Base-by-base conservation (phyloP, 2,113 vertebrate species). In the Mola mola region DNA sequence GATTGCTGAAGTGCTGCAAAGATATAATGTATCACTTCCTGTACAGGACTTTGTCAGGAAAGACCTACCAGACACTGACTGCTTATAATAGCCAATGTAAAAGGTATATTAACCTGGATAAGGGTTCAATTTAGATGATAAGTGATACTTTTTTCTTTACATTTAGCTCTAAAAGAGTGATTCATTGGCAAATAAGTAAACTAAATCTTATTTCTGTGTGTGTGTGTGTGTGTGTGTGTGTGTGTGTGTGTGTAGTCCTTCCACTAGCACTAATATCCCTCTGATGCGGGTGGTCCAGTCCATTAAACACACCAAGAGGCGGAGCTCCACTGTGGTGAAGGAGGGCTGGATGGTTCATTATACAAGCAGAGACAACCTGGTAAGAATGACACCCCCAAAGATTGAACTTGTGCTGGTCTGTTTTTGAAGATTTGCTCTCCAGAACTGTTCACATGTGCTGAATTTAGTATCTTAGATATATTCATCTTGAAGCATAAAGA, bases 341-440 rank as follows among this genome's bases (percentile, higher is more conserved):
- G 97, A 99, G 87, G 97, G 97, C 38, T 99, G 97, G 97, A 98
- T 99, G 97, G 97, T 98, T 79, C 97, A 99, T 84, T 97, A 96
- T 65, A 96, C 94, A 51, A 99, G 94, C 87, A 94, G 93, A 88
- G 97, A 99, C 78, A 96, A 96, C 81, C 91, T 99, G 94, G 97
- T 98, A 81, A 94, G 95, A 93, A 25, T 73, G 66, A 78, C 60
- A 73, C 62, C 62, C 50, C 43, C 46, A 47, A 72, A n/a, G n/a
- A n/a, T n/a, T n/a, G n/a, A n/a, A n/a, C n/a, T n/a, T n/a, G n/a
- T n/a, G n/a, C n/a, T n/a, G n/a, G n/a, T n/a, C n/a, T n/a, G n/a
- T n/a, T n/a, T n/a, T n/a, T n/a, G n/a, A n/a, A n/a, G n/a, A n/a
- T n/a, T n/a, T n/a, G n/a, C n/a, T 71, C 44, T 53, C 29, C 36